Percentiles rank a stretch among this genome's conserved stretches.
Evolutionary conservation across 2,888 invertebrate species (phyloP).

Genomic region (Tryphoninae sp.): DNA sequence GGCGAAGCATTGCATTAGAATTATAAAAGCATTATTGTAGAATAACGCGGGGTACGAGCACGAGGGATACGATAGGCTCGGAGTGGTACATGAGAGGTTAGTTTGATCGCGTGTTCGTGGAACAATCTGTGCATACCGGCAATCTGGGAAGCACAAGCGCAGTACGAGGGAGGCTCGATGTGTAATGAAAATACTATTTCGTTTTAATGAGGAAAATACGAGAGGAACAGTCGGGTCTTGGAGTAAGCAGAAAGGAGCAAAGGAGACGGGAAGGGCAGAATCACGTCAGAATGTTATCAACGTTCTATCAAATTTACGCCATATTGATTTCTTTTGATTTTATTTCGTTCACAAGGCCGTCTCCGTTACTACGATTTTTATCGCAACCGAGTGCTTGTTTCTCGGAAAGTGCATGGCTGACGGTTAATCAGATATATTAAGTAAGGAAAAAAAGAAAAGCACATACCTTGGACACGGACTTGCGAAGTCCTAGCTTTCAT

Average conservation of each 20-base stretch:
- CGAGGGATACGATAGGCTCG: not conserved
- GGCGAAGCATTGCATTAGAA: conserved; percentile 16
- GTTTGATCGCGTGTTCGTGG: conserved; percentile 33
- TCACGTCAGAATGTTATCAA: conserved; percentile 33
- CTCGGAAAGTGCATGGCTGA: not conserved
- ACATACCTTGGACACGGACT: not conserved
- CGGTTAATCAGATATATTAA: not conserved
- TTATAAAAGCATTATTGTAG: conserved; percentile 15
- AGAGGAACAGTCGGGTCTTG: not conserved
- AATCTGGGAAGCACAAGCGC: conserved; percentile 33
- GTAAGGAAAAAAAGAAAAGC: not conserved
- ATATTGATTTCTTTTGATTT: conserved; percentile 17
- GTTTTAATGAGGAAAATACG: conserved; percentile 9
- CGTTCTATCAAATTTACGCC: conserved; percentile 2
- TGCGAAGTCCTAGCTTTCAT: not conserved
- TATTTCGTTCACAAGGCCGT: not conserved
- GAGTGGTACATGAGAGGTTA: not conserved
- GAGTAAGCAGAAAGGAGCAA: not conserved
- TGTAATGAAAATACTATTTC: conserved; percentile 41
- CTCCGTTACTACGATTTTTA: conserved; percentile 12
- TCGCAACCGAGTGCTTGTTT: not conserved
- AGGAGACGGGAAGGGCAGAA: not conserved
- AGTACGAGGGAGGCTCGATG: not conserved
- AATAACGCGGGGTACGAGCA: conserved; percentile 3
- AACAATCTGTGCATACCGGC: conserved; percentile 4